Conservation (phyloP, 2,113 vertebrate genomes). For the Lipophrys pholis region DNA sequence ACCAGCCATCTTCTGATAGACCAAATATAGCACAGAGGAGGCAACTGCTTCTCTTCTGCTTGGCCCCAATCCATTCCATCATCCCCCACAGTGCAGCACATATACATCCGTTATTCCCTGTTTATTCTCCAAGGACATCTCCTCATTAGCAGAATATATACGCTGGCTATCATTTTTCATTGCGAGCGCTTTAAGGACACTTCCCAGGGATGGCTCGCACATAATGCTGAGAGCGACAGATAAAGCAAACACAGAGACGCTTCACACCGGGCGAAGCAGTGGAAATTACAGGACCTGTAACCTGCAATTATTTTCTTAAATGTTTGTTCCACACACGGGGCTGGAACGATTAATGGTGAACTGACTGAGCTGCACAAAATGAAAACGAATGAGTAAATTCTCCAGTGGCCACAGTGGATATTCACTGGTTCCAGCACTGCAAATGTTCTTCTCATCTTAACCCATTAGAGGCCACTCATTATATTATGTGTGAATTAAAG, state of each 20-base stretch:
- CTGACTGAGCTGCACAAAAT: background rate
- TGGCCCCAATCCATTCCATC: conserved; percentile 78
- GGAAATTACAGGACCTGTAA: conserved; percentile 5
- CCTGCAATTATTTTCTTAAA: conserved; percentile 1
- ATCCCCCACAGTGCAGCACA: conserved; percentile 78
- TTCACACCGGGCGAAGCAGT: conserved; percentile 4
- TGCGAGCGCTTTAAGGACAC: conserved; percentile 53
- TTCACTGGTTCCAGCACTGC: background rate
- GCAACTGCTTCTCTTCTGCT: conserved; percentile 72
- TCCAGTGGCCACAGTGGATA: background rate
- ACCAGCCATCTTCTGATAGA: conserved; percentile 74
- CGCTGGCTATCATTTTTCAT: conserved; percentile 69
- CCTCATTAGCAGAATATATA: conserved; percentile 77
- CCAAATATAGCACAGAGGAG: conserved; percentile 82
- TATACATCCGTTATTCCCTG: conserved; percentile 67
- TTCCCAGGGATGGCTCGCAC: conserved; percentile 27
- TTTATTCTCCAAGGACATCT: conserved; percentile 72
- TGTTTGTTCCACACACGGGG: background rate
- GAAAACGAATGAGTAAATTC: background rate
- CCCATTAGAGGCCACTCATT: too few relatives aligned
- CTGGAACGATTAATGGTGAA: background rate
- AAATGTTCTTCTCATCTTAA: too few relatives aligned
- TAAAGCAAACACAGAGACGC: conserved; percentile 25
- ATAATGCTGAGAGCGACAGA: conserved; percentile 22
- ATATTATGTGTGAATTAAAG: too few relatives aligned